Conservation (phyloP, 2,113 vertebrate species). For the Lathamus discolor region DNA sequence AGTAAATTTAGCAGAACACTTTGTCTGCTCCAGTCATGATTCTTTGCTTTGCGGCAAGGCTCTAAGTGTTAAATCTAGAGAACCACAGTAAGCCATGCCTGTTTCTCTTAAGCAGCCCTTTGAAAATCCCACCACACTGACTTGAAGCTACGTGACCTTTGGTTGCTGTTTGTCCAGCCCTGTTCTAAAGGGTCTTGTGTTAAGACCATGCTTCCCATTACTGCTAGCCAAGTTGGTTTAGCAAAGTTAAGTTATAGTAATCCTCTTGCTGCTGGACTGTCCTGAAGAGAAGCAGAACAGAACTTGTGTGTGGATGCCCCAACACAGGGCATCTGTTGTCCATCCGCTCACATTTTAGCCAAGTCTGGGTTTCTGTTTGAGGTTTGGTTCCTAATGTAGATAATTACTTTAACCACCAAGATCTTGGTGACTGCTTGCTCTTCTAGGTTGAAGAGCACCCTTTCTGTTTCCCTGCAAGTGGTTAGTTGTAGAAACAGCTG, state of each 20-base stretch:
- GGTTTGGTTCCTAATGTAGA: background rate
- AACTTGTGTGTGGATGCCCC: background rate
- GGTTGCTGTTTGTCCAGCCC: background rate
- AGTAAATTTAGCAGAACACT: background rate
- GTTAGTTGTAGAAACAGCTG: conserved; percentile 9
- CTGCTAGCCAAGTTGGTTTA: conserved; percentile 28
- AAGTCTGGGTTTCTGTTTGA: background rate
- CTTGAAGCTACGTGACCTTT: background rate
- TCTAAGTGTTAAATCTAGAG: background rate
- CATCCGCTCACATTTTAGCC: accelerated
- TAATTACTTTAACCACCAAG: background rate
- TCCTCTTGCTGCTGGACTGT: background rate
- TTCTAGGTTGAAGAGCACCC: conserved; percentile 31
- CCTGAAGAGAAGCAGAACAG: conserved; percentile 12
- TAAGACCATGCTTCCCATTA: conserved; percentile 17
- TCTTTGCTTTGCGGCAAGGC: background rate
- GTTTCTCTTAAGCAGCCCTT: background rate
- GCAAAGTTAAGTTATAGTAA: conserved; percentile 44
- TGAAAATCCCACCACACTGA: background rate
- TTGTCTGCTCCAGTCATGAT: accelerated
- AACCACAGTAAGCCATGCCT: background rate
- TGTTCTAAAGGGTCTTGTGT: background rate
- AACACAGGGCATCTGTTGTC: background rate
- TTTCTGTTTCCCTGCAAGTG: background rate
- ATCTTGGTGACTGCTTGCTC: background rate